A percentile compares a stretch with the other conserved stretches of the same genome.
Evolutionary conservation across 2,888 invertebrate genomes (phyloP).

Genomic region (Chydorus sphaericus): DNA sequence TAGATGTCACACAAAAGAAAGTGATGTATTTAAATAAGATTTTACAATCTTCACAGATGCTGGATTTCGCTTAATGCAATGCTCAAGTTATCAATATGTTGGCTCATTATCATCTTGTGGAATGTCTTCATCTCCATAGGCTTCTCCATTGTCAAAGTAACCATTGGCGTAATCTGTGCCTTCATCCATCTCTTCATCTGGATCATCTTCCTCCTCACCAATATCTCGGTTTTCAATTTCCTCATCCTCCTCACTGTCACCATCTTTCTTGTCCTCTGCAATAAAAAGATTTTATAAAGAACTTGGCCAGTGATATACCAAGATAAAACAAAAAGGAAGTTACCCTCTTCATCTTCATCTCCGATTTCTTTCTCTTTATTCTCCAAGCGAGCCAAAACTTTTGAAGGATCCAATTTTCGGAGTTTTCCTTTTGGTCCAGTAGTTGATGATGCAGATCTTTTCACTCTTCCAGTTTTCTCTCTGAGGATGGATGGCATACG

Average conservation of each 20-base stretch:
- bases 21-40: not conserved
- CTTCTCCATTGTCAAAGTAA: slow-evolving; percentile 33
- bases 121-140: slow-evolving; percentile 34
- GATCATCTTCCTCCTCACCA: slow-evolving; percentile 42
- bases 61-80: not conserved
- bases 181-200: slow-evolving; percentile 40
- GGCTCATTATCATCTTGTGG: slow-evolving; percentile 24
- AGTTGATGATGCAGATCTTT: not conserved
- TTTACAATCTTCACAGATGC: not conserved
- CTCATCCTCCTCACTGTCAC: slow-evolving; percentile 25
- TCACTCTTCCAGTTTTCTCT: not conserved
- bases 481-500: not conserved
- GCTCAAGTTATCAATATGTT: slow-evolving; percentile 16
- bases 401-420: not conserved
- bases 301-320: too few relatives aligned
- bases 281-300: slow-evolving; percentile 3
- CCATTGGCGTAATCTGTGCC: slow-evolving; percentile 24
- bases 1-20: too few relatives aligned
- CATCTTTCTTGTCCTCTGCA: slow-evolving; percentile 21
- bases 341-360: not conserved
- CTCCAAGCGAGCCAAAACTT: not conserved
- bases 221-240: too few relatives aligned
- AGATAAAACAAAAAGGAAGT: not conserved
- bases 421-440: not conserved
- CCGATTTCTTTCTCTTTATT: not conserved